A percentile compares a stretch with the other conserved stretches of the same genome.
Evolutionary conservation across 2,888 invertebrate species (phyloP).

Genomic region (Metalampra italica): DNA sequence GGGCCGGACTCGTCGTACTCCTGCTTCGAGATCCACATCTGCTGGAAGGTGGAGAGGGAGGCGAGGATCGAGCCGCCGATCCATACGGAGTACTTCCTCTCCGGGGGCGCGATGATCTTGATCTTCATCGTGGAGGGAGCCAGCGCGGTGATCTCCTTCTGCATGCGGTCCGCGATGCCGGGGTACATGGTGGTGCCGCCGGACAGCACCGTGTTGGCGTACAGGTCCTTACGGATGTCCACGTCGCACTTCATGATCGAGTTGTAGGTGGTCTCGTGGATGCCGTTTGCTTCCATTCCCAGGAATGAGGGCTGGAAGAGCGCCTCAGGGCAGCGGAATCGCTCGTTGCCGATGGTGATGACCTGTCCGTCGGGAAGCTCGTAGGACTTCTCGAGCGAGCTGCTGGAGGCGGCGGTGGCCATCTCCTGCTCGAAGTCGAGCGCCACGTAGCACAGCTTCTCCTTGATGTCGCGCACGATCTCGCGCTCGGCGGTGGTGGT

Average conservation of each 20-base stretch:
- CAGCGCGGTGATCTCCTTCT: conserved; percentile 94
- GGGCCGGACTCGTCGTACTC: conserved; percentile 99
- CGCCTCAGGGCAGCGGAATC: conserved; percentile 97
- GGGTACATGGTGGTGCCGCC: conserved; percentile 98
- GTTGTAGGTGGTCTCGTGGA: conserved; percentile 96
- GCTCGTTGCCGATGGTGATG: conserved; percentile 95
- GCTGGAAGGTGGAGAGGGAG: conserved; percentile 95
- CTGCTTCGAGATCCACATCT: conserved; percentile 98
- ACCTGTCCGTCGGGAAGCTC: conserved; percentile 96
- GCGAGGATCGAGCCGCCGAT: conserved; percentile 96
- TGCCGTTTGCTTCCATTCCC: conserved; percentile 93
- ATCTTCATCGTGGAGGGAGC: conserved; percentile 96
- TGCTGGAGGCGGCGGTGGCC: conserved; percentile 95
- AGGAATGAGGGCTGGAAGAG: conserved; percentile 97
- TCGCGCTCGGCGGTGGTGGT: conserved; percentile 95
- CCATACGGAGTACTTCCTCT: conserved; percentile 98
- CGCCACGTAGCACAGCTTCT: conserved; percentile 93
- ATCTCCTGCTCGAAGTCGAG: conserved; percentile 95
- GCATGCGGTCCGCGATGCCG: conserved; percentile 96
- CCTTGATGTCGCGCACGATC: conserved; percentile 96
- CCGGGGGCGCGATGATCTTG: conserved; percentile 96
- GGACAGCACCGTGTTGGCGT: conserved; percentile 96
- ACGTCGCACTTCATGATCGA: conserved; percentile 99
- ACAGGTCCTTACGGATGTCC: conserved; percentile 97
- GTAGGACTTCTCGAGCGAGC: conserved; percentile 96